These are phyloP conservation scores for Arrhopalites spinosus DNA, from an alignment of 2,888 invertebrate genomes.

Conservation along the genomic window DNA sequence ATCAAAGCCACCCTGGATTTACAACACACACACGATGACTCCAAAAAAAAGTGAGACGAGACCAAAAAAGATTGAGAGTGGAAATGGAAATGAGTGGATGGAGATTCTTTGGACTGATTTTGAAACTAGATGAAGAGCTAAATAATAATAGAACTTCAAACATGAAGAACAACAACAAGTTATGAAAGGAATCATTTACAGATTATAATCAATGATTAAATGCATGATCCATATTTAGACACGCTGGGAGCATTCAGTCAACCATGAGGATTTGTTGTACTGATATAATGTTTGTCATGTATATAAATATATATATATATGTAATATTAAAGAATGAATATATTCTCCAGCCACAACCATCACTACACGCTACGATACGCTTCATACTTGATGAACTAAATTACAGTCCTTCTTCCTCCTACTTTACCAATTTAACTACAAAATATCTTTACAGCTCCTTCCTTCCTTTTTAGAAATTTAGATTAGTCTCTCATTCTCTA, in stretches of 20 bases:
- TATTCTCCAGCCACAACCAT: background rate
- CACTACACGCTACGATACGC: conserved; percentile 14
- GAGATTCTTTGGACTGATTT: too few species aligned
- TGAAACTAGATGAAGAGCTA: too few species aligned
- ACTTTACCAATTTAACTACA: background rate
- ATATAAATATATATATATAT: too few species aligned
- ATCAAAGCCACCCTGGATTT: too few species aligned
- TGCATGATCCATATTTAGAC: conserved; percentile 39
- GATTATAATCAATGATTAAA: conserved; percentile 41
- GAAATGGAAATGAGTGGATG: too few species aligned
- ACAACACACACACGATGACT: too few species aligned
- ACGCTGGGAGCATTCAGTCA: conserved; percentile 21
- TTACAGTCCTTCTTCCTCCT: background rate
- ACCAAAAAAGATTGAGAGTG: too few species aligned
- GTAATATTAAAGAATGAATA: background rate
- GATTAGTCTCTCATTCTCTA: too few species aligned
- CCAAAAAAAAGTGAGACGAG: too few species aligned
- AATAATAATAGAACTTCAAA: too few species aligned
- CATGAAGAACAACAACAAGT: background rate
- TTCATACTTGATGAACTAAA: conserved; percentile 15
- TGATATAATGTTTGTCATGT: background rate
- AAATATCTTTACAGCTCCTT: too few species aligned
- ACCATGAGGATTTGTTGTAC: background rate
- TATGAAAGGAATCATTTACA: conserved; percentile 15
- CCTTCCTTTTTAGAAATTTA: too few species aligned